phyloP scores from a whole-genome alignment of 2,797 vertebrate genomes.

The Telmatherina bonti region DNA sequence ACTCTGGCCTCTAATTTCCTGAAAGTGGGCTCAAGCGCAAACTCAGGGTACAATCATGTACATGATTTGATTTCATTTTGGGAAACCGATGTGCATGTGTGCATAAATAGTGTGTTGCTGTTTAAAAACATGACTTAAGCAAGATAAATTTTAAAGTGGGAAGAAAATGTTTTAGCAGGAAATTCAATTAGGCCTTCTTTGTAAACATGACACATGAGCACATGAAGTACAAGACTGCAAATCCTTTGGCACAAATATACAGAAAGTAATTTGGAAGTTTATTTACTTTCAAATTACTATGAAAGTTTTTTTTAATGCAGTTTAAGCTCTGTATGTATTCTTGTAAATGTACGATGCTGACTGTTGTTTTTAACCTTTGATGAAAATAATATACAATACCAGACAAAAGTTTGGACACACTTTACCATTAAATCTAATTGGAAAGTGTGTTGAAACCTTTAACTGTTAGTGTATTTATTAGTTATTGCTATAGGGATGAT shows the following conservation, averaged over 20 bases:
- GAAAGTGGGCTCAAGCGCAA: constrained; percentile 39
- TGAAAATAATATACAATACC: not conserved
- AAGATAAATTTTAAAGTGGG: not conserved
- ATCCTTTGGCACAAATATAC: not conserved
- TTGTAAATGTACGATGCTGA: not conserved
- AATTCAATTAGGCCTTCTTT: constrained; percentile 18
- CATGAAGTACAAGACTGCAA: not conserved
- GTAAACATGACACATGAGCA: constrained; percentile 12
- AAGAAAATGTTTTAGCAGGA: constrained; percentile 11
- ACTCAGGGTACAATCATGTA: constrained; percentile 9
- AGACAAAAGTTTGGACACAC: too few species aligned
- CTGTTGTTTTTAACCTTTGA: not conserved
- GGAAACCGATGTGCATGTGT: not conserved
- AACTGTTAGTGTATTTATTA: too few species aligned
- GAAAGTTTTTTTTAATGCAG: not conserved
- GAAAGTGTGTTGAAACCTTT: too few species aligned
- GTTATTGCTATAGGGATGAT: too few species aligned
- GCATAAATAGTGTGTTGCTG: not conserved
- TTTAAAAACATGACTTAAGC: constrained; percentile 9
- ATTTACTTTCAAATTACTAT: not conserved
- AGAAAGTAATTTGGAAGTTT: not conserved
- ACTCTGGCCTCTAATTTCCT: constrained; percentile 53
- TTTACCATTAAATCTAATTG: too few species aligned
- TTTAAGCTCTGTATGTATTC: not conserved
- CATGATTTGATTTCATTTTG: constrained; percentile 30